A percentile compares a stretch with the other conserved stretches of the same genome.
These are phyloP conservation scores for Megalopta genalis DNA, from an alignment of 1,140 invertebrate genomes.

Conservation along the genomic window DNA sequence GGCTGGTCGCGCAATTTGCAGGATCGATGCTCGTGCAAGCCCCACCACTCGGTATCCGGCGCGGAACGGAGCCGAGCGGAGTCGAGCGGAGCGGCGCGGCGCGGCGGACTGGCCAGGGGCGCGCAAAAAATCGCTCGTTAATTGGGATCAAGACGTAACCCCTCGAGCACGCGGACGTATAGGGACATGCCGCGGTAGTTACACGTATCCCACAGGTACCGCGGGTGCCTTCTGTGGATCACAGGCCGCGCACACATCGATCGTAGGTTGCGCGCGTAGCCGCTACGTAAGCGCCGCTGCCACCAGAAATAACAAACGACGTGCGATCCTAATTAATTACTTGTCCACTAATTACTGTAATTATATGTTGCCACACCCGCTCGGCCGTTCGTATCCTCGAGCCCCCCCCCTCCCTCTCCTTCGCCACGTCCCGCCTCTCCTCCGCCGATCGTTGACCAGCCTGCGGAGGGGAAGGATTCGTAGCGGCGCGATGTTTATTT, in stretches of 20 bases:
- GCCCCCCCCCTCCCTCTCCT: neutral
- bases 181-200: conserved; percentile 61
- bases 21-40: conserved; percentile 43
- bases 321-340: conserved; percentile 75
- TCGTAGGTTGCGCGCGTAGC: neutral
- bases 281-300: conserved; percentile 41
- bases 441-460: neutral
- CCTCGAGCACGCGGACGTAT: conserved; percentile 54
- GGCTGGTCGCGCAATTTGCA: conserved; percentile 51
- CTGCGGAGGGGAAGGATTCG: conserved; percentile 17
- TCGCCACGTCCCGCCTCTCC: neutral
- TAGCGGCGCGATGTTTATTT: conserved; percentile 38
- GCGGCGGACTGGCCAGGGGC: conserved; percentile 14
- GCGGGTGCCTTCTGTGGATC: conserved; percentile 44
- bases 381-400: conserved; percentile 16
- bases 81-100: neutral
- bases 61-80: no score
- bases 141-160: conserved; percentile 70
- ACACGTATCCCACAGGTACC: conserved; percentile 63
- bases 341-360: conserved; percentile 69
- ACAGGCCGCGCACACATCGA: conserved; percentile 20
- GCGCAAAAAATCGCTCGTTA: conserved; percentile 64
- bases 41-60: conserved; percentile 1
- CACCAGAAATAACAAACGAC: conserved; percentile 71
- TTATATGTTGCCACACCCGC: conserved; percentile 70